Conservation (phyloP, 1,140 invertebrate genomes). For the Drosophila chauvacae region DNA sequence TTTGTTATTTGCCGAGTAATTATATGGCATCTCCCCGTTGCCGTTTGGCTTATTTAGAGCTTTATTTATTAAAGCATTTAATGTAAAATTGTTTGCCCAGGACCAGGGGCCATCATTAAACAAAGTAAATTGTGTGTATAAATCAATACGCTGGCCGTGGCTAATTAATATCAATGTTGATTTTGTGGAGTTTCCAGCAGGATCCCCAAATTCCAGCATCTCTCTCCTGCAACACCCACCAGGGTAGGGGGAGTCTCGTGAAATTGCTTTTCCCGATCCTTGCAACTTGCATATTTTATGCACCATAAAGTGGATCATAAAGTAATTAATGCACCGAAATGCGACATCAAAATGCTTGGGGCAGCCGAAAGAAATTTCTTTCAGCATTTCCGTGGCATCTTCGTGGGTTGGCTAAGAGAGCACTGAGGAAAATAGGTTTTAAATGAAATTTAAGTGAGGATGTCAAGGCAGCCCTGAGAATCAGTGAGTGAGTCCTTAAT, state of each 20-base stretch:
- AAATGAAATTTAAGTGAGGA: neutral
- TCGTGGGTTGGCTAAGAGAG: slow-evolving; percentile 59
- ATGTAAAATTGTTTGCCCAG: slow-evolving; percentile 81
- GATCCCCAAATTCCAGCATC: neutral
- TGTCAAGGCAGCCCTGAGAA: neutral
- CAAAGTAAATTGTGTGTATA: slow-evolving; percentile 61
- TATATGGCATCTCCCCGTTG: slow-evolving; percentile 59
- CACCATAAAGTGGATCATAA: slow-evolving; percentile 79
- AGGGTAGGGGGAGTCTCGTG: slow-evolving; percentile 4
- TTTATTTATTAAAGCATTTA: slow-evolving; percentile 83
- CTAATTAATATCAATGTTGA: slow-evolving; percentile 75
- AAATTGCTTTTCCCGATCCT: slow-evolving; percentile 59
- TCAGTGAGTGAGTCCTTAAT: neutral
- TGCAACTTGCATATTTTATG: slow-evolving; percentile 69
- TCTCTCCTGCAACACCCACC: slow-evolving; percentile 67
- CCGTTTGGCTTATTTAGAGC: slow-evolving; percentile 72
- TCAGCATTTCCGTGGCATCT: slow-evolving; percentile 42
- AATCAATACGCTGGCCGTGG: slow-evolving; percentile 52
- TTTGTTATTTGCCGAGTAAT: slow-evolving; percentile 76
- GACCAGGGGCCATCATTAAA: slow-evolving; percentile 69
- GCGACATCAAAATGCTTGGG: slow-evolving; percentile 78
- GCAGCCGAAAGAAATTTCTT: slow-evolving; percentile 59
- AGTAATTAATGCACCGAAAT: slow-evolving; percentile 84
- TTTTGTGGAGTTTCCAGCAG: slow-evolving; percentile 33
- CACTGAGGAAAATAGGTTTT: neutral